Conservation (phyloP, 2,888 invertebrate species). For the Hedya salicella region DNA sequence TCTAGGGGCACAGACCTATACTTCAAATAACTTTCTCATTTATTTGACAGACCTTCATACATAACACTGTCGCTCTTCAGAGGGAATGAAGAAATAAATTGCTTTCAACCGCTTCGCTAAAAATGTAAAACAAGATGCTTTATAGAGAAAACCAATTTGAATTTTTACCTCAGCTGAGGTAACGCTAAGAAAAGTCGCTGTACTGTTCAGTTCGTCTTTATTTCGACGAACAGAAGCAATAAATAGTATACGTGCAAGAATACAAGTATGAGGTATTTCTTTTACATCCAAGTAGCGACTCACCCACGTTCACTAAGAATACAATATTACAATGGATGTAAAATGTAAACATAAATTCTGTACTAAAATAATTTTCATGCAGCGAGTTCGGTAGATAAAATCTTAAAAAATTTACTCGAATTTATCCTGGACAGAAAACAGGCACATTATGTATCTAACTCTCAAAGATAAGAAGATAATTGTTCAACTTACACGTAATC, state of each 20-base stretch:
- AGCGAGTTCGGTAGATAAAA: too few relatives aligned
- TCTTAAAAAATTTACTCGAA: too few relatives aligned
- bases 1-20: not conserved
- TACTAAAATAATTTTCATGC: too few relatives aligned
- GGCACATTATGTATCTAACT: too few relatives aligned
- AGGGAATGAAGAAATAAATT: constrained; percentile 27
- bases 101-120: constrained; percentile 23
- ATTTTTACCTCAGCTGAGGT: constrained; percentile 30
- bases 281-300: too few relatives aligned
- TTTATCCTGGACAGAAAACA: too few relatives aligned
- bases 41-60: not conserved
- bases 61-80: not conserved
- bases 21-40: not conserved
- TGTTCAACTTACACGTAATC: too few relatives aligned
- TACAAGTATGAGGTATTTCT: too few relatives aligned
- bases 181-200: not conserved
- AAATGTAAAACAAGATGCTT: constrained; percentile 34
- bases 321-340: too few relatives aligned
- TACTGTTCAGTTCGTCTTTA: not conserved
- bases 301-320: too few relatives aligned
- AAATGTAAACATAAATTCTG: too few relatives aligned
- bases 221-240: not conserved
- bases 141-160: constrained; percentile 33
- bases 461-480: too few relatives aligned
- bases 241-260: constrained; percentile 2